A percentile compares a stretch with the other conserved stretches of the same genome.
Conservation (phyloP, 2,113 vertebrate genomes). For the Calonectris borealis region DNA sequence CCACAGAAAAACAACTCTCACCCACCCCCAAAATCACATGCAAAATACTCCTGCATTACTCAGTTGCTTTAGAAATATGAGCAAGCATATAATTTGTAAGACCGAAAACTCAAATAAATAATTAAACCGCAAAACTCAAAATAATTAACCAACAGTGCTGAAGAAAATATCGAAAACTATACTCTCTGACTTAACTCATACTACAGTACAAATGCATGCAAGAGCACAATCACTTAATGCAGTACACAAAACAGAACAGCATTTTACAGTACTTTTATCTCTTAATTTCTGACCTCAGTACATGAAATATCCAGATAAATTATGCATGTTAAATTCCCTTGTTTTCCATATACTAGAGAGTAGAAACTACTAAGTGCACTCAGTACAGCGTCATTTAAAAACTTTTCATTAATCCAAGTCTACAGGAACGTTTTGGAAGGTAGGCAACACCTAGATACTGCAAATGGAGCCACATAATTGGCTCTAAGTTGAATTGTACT, state of each 20-base stretch:
- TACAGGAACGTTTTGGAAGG: background rate
- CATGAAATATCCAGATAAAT: background rate
- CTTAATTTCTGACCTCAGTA: background rate
- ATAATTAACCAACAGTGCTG: background rate
- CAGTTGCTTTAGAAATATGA: background rate
- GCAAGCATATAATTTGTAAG: background rate
- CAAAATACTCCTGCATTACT: background rate
- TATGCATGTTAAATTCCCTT: background rate
- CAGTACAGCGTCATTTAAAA: background rate
- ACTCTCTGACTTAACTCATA: background rate
- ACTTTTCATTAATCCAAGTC: background rate
- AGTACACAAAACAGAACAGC: background rate
- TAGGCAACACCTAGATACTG: background rate
- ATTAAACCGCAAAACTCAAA: background rate
- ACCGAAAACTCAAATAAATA: background rate
- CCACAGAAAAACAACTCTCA: background rate
- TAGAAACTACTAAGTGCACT: background rate
- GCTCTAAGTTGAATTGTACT: background rate
- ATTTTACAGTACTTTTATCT: background rate
- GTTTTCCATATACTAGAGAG: background rate
- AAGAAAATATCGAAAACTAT: background rate
- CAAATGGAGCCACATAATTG: background rate
- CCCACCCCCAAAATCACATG: background rate
- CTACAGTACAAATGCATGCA: background rate
- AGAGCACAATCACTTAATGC: background rate